These are phyloP conservation scores for Grallaria varia DNA, from an alignment of 2,113 vertebrate genomes.

Conservation along the genomic window DNA sequence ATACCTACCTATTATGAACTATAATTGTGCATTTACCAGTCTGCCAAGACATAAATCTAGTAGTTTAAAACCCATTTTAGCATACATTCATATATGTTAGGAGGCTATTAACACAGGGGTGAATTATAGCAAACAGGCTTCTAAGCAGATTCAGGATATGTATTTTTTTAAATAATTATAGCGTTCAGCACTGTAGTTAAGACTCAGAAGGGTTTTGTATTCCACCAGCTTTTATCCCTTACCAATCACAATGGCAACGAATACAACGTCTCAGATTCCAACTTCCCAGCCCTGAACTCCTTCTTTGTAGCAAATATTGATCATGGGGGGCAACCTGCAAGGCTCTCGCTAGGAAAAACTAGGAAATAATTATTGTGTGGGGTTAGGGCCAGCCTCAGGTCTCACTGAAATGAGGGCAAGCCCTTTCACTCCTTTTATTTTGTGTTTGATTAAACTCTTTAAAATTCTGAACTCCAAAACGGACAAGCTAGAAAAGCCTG, in stretches of 20 bases:
- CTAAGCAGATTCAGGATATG: conserved; percentile 38
- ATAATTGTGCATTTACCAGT: conserved; percentile 64
- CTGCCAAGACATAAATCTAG: conserved; percentile 64
- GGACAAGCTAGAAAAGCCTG: not conserved
- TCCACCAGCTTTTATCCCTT: conserved; percentile 45
- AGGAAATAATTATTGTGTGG: not conserved
- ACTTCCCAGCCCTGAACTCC: not conserved
- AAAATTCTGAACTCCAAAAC: not conserved
- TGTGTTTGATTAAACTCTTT: not conserved
- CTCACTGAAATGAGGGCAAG: not conserved
- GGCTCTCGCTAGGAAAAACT: not conserved
- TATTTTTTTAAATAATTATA: conserved; percentile 68
- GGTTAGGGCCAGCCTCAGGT: not conserved
- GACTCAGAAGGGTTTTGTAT: conserved; percentile 50
- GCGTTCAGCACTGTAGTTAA: conserved; percentile 39
- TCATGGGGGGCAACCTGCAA: not conserved
- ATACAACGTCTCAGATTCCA: conserved; percentile 26
- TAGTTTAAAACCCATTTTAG: conserved; percentile 63
- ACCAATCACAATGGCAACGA: conserved; percentile 47
- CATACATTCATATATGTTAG: conserved; percentile 64
- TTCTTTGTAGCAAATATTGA: not conserved
- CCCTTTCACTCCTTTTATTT: not conserved
- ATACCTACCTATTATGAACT: conserved; percentile 69
- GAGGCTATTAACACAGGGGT: conserved; percentile 50
- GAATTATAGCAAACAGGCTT: conserved; percentile 56